Evolutionary conservation across 2,797 vertebrate species (phyloP), one percentile per base, ranked within the genome.

Genomic region (Sebastes kiyomatsui): DNA sequence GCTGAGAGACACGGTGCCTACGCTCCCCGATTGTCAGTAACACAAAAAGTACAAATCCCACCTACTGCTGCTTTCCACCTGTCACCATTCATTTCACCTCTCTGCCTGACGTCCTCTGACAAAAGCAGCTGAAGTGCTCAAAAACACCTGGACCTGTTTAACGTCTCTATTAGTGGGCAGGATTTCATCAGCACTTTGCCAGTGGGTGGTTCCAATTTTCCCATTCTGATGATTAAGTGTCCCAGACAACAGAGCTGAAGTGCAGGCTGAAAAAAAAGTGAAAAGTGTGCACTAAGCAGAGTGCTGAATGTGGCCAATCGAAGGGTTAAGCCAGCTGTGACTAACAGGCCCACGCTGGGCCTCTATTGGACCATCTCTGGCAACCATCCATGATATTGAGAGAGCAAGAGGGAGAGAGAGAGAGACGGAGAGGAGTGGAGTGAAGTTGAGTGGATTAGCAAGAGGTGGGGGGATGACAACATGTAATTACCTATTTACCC

Each of bases 401-500:
- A 88, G 87, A 83, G 83, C 25, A 72, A 80, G 79, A 70, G 78
- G 20, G 64, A 73, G 75, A 72, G 79, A 72, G 74, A 28, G 64
- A 54, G 71, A 8, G 82, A 88, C 25, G 33, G 81, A 71, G 64
- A 77, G 70, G 72, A 86, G 80, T 67, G 79, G 72, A 86, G 80
- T 68, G 80, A 88, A 87, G 89, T 82, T 83, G 91, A 94, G 93
- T 93, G 90, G 91, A 94, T 93, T 92, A 91, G 88, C 81, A 89
- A 82, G 87, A 91, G 86, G 90, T 89, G 82, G 88, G 76, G 88
- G 84, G 85, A 80, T 79, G 91, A 93, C 90, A 94, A 93, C 92
- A 92, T 94, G 90, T 94, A 94, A 94, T 94, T 92, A 95, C 90
- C 93, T 93, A 94, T 93, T 93, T 92, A 94, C 85, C 89, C 88